A percentile compares a stretch with the other conserved stretches of the same genome.
Evolutionary conservation across 2,797 vertebrate genomes (phyloP).

Genomic region (Scyliorhinus canicula): DNA sequence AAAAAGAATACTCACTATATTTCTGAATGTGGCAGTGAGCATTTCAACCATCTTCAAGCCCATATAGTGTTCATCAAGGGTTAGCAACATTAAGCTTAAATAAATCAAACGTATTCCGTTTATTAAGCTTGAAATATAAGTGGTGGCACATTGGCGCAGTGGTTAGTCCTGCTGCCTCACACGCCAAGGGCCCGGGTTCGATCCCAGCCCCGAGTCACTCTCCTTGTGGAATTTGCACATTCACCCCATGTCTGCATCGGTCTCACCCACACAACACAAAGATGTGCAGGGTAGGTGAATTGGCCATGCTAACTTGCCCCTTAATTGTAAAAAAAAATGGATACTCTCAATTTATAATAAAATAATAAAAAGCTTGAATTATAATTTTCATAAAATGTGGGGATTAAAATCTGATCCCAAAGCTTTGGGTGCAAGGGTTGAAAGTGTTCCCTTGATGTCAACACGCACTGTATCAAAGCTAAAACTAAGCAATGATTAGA

Average conservation of each 20-base stretch:
- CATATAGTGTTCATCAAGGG: neutral
- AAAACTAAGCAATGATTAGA: neutral
- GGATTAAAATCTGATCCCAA: neutral
- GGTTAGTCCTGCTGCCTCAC: no score
- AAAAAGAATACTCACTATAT: neutral
- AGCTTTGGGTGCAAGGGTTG: neutral
- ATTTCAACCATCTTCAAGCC: neutral
- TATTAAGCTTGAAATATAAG: neutral
- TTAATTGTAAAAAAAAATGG: no score
- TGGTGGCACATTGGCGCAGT: no score
- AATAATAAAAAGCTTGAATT: no score
- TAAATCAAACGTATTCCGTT: neutral
- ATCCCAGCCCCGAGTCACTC: no score
- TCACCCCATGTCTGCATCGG: no score
- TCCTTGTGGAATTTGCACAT: no score
- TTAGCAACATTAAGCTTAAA: neutral
- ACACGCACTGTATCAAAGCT: neutral
- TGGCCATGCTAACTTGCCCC: no score
- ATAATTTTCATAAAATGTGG: neutral
- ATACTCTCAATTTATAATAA: no score
- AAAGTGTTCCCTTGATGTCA: neutral
- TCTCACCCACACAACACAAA: no score
- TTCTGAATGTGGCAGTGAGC: neutral
- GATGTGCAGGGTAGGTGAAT: no score
- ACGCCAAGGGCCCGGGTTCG: no score